Conservation (phyloP, 1,140 invertebrate genomes). For the Penaeus chinensis region DNA sequence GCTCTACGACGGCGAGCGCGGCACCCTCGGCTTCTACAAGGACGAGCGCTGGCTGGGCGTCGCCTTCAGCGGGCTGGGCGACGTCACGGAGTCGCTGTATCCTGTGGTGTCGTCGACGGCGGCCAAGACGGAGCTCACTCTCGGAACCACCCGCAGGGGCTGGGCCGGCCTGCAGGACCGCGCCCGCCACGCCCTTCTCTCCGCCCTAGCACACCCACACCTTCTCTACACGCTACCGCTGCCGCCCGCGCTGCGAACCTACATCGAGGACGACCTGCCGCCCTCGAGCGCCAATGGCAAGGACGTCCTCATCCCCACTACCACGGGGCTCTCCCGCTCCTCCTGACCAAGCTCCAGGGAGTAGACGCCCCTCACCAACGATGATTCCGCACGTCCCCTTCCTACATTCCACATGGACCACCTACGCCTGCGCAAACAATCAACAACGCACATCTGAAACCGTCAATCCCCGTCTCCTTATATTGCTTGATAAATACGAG, state of each 20-base stretch:
- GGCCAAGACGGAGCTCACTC: slow-evolving; percentile 80
- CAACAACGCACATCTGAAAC: too few relatives aligned
- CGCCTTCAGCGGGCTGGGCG: slow-evolving; percentile 71
- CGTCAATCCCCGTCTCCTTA: too few relatives aligned
- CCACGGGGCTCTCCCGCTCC: neutral
- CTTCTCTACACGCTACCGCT: slow-evolving; percentile 31
- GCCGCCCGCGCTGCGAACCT: slow-evolving; percentile 25
- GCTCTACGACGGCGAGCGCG: slow-evolving; percentile 77
- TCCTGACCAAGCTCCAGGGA: slow-evolving; percentile 8
- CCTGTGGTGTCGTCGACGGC: slow-evolving; percentile 81
- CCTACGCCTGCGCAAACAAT: too few relatives aligned
- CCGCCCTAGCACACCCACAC: slow-evolving; percentile 33
- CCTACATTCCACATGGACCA: too few relatives aligned
- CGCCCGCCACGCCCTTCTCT: slow-evolving; percentile 32
- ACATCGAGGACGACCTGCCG: slow-evolving; percentile 44
- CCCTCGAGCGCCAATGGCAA: neutral
- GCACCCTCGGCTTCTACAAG: slow-evolving; percentile 81
- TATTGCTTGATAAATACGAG: too few relatives aligned
- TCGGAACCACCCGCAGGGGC: slow-evolving; percentile 73
- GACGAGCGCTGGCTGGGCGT: slow-evolving; percentile 76
- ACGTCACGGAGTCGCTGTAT: slow-evolving; percentile 74
- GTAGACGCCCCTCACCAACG: neutral
- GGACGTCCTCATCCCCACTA: neutral
- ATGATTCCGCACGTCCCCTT: too few relatives aligned
- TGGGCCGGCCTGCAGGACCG: slow-evolving; percentile 78